Evolutionary conservation across 2,797 vertebrate genomes (phyloP), one percentile per base, ranked within the genome.

Genomic region (Rhodeus uyekii): DNA sequence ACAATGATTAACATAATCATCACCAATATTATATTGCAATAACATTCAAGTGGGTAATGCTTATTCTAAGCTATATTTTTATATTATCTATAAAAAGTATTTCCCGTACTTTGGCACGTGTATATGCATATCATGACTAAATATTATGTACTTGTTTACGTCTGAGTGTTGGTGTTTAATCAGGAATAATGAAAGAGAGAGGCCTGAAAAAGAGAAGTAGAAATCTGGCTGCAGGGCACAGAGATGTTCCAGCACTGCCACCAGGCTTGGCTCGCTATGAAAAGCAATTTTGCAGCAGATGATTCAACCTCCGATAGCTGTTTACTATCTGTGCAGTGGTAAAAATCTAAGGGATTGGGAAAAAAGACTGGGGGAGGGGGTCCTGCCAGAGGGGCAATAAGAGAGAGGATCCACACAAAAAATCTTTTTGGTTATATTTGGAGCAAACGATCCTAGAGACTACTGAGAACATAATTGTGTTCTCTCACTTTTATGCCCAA

Each of bases 201-300:
- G 42, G 8, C 0, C 69, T 55, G 29, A 60, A 68, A 82, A 4
- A 61, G 29, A 65, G 39, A 38, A 39, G 55, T 36, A 55, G 73
- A 78, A 48, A 38, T 42, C 19, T 44, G 44, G 8, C 55, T 75
- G 50, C 55, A 53, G 61, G 69, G 63, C 24, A 48, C 42, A 61
- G 27, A 75, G 58, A 77, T 48, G 46, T n/a, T 84, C 75, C 29
- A 55, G 58, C 29, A 36, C 64, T 72, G 80, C 82, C 79, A 76
- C 58, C 71, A 80, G 81, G 65, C 76, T 79, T 85, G 78, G 71
- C 78, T 86, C 32, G 67, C 8, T 27, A 85, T 82, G 81, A 85
- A 85, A 86, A 78, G 72, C 80, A 80, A 82, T 89, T 86, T 83
- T 60, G 50, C 75, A 85, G 81, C 65, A 55, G 76, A 80, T 80